Evolutionary conservation across 1,140 invertebrate species (phyloP).

Genomic region (Cydia splendana): DNA sequence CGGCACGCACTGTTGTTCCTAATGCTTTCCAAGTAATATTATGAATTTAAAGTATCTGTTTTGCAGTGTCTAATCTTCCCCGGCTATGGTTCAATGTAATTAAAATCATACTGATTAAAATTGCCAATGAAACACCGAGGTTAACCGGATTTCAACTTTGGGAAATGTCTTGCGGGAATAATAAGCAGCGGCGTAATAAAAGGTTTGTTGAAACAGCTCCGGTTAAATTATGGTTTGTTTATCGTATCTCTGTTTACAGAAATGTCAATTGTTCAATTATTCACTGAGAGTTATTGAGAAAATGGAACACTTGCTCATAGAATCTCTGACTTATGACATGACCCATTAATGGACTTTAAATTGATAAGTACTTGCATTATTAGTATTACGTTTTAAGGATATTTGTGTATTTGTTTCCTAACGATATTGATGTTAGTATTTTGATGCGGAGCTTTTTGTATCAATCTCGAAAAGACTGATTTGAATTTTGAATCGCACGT

Average conservation of each 20-base stretch:
- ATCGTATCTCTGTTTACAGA: not conserved
- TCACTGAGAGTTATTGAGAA: not conserved
- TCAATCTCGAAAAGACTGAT: not conserved
- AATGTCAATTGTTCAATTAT: not conserved
- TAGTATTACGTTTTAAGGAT: too few relatives aligned
- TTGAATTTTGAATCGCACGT: not conserved
- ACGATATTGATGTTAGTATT: not conserved
- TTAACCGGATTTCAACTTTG: slow-evolving; percentile 7
- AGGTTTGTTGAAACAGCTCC: slow-evolving; percentile 2
- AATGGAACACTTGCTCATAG: not conserved
- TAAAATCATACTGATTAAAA: slow-evolving; percentile 28
- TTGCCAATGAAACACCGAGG: slow-evolving; percentile 17
- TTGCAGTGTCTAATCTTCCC: slow-evolving; percentile 34
- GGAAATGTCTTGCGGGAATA: slow-evolving; percentile 10
- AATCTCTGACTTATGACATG: not conserved
- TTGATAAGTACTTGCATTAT: not conserved
- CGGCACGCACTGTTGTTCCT: slow-evolving; percentile 25
- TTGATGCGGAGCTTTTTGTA: not conserved
- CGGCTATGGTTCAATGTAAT: slow-evolving; percentile 26
- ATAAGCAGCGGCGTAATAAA: slow-evolving; percentile 9
- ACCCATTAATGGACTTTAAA: not conserved
- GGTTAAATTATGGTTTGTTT: slow-evolving; percentile 9
- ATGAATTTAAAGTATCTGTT: slow-evolving; percentile 35
- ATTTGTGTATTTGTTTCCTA: not conserved
- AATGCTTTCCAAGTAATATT: slow-evolving; percentile 30